Conservation (phyloP, 2,888 invertebrate species). For the Taphrorychus bicolor region DNA sequence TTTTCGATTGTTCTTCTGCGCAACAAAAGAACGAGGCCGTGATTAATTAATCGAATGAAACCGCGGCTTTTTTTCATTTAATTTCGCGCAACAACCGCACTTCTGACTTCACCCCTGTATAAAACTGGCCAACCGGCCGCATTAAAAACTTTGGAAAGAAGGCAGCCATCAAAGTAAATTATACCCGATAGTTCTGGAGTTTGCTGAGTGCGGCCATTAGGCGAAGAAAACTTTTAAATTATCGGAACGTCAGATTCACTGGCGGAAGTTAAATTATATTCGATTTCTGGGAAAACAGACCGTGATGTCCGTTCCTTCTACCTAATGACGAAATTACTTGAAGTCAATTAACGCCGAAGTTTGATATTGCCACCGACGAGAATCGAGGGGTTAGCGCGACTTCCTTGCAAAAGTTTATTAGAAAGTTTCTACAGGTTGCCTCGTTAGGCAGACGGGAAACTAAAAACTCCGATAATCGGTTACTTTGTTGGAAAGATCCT, state of each 20-base stretch:
- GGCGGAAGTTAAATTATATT: slow-evolving; percentile 39
- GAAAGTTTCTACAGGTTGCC: too few relatives aligned
- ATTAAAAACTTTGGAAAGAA: background rate
- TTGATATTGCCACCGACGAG: slow-evolving; percentile 5
- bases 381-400: background rate
- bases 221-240: slow-evolving; percentile 40
- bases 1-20: slow-evolving; percentile 17
- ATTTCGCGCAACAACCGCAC: background rate
- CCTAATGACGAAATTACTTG: background rate
- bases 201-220: slow-evolving; percentile 38
- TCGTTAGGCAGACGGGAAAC: too few relatives aligned
- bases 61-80: background rate
- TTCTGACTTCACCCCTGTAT: background rate
- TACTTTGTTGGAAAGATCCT: too few relatives aligned
- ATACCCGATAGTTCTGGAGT: slow-evolving; percentile 33
- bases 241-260: slow-evolving; percentile 38
- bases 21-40: slow-evolving; percentile 10
- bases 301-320: slow-evolving; percentile 11
- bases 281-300: slow-evolving; percentile 29
- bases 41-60: slow-evolving; percentile 19
- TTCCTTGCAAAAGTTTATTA: background rate
- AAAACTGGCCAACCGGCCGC: too few relatives aligned
- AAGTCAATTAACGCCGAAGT: slow-evolving; percentile 3
- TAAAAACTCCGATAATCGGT: too few relatives aligned
- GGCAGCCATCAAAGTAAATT: slow-evolving; percentile 32